phyloP scores from a whole-genome alignment of 2,113 vertebrate species.

The crab-eating macaque (Macaca fascicularis) region T2T-MFA8v1.1 NC_088385.1:121632001-121632500 shows the following conservation, averaged over 20 bases:
- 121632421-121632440: background rate
- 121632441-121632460: background rate
- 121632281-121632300: background rate
- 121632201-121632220: slow-evolving; percentile 60
- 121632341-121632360: slow-evolving; percentile 54
- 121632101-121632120: slow-evolving; percentile 69
- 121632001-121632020: background rate
- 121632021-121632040: background rate
- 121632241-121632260: slow-evolving; percentile 3
- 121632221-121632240: slow-evolving; percentile 16
- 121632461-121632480: background rate
- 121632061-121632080: background rate
- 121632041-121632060: background rate
- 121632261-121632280: background rate
- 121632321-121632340: background rate
- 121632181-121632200: slow-evolving; percentile 79
- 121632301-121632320: slow-evolving; percentile 62
- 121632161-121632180: slow-evolving; percentile 61
- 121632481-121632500: background rate
- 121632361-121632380: background rate
- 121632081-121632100: slow-evolving; percentile 45
- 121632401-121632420: background rate
- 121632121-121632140: slow-evolving; percentile 69
- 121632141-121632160: slow-evolving; percentile 49
- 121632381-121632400: background rate